A percentile compares a stretch with the other conserved stretches of the same genome.
Evolutionary conservation across 2,797 vertebrate species (phyloP).

Genomic region (Phataginus tetradactyla): DNA sequence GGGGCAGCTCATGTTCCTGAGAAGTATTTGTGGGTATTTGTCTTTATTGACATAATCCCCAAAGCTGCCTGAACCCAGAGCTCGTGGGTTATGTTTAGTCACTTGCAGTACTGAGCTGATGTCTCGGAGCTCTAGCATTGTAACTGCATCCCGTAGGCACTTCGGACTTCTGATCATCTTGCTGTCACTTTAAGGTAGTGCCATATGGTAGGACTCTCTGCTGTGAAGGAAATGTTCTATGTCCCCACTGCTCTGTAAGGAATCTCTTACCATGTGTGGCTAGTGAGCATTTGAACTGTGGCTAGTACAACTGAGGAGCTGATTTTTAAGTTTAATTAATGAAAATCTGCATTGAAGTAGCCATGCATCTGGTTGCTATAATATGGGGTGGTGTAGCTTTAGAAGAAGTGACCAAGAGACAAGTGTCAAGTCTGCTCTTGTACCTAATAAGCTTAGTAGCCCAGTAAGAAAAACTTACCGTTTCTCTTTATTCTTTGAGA

Average conservation of each 20-base stretch:
- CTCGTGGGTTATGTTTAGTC: neutral
- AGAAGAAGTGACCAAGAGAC: neutral
- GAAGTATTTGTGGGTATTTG: neutral
- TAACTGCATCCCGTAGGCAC: neutral
- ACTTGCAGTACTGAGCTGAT: neutral
- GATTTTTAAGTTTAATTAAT: neutral
- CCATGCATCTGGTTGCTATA: neutral
- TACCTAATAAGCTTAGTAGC: neutral
- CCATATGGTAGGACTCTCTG: neutral
- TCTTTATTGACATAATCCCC: neutral
- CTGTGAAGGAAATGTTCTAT: neutral
- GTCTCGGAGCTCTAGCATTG: neutral
- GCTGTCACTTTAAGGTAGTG: neutral
- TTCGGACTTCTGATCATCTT: neutral
- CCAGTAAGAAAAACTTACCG: neutral
- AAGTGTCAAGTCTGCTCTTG: neutral
- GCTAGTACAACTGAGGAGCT: neutral
- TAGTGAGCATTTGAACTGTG: neutral
- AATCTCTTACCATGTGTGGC: neutral
- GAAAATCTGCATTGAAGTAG: neutral
- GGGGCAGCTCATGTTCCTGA: neutral
- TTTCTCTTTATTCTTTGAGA: slow-evolving; percentile 13
- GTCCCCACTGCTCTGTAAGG: neutral
- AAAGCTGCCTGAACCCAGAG: neutral
- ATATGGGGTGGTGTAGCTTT: neutral